Base-by-base conservation (phyloP, 2,888 invertebrate genomes). In the Bhutanitis thaidina region DNA sequence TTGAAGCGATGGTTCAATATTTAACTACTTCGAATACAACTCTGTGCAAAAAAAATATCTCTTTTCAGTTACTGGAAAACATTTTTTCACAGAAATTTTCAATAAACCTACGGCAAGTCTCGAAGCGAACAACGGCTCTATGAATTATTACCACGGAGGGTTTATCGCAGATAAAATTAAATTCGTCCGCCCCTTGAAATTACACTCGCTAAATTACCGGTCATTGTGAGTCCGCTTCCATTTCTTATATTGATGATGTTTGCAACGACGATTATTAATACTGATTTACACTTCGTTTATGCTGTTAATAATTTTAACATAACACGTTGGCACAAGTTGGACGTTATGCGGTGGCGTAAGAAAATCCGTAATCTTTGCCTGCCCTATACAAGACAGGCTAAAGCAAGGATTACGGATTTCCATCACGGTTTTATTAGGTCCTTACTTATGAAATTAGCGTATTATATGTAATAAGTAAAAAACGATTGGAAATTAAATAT, bases 91-190 rank as follows among this genome's bases (percentile, higher is more conserved):
- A 12, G 37, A 36, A 46, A 52, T 38, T 36, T 41, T 51, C 36
- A 52, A 52, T 43, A 37, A 43, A 32, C 12, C 37, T 20, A 40
- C 45, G 45, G n/a, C 41, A 20, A 30, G 12, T 46, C 27, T 8
- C 13, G 15, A 27, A n/a, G 35, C 25, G 45, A 4, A 7, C 12
- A 35, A 30, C 60, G 65, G 68, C 75, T 68, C 70, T 61, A 77
- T 80, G 75, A 81, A 76, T 77, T 76, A 79, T 79, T 74, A 64
- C 67, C 64, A 59, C 53, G 60, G 56, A 64, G 61, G 71, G 74
- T 69, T 77, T 74, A 73, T 69, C 67, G 73, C 62, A 65, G 73
- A 77, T 81, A 77, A 80, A 81, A 82, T 84, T 78, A 74, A 81
- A 81, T 78, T 79, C 65, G 65, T 66, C 72, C 65, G 67, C 62